Percentiles rank a stretch among this genome's conserved stretches.
phyloP scores from a whole-genome alignment of 2,888 invertebrate genomes.

The Itoplectis maculator region DNA sequence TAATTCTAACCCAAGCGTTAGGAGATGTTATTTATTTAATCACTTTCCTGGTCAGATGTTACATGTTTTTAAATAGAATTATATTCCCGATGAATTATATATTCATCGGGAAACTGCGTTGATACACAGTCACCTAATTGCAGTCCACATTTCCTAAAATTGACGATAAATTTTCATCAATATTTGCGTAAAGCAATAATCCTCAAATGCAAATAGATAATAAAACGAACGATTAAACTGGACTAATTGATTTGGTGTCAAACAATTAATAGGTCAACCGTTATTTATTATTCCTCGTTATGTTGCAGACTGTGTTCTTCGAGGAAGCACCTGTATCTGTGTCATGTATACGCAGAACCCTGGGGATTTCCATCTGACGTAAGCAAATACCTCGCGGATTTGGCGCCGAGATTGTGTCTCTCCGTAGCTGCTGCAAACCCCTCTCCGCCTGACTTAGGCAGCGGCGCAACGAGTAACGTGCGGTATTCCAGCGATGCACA shows the following conservation, averaged over 20 bases:
- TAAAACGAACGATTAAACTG: no score
- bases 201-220: no score
- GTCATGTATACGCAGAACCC: not conserved
- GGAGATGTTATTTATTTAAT: not conserved
- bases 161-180: no score
- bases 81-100: no score
- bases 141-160: no score
- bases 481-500: constrained; percentile 11
- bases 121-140: no score
- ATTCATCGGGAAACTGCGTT: no score
- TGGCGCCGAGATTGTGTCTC: constrained; percentile 28
- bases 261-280: not conserved
- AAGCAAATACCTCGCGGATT: constrained; percentile 45
- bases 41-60: no score
- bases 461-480: not conserved
- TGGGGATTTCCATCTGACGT: constrained; percentile 44
- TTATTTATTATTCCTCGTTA: not conserved
- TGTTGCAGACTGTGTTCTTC: not conserved
- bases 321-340: constrained; percentile 1
- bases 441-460: not conserved
- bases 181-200: no score
- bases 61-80: no score
- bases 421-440: not conserved
- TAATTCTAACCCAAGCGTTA: not conserved
- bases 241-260: no score